phyloP scores from a whole-genome alignment of 1,140 invertebrate species.

The Neodiprion pinetum region DNA sequence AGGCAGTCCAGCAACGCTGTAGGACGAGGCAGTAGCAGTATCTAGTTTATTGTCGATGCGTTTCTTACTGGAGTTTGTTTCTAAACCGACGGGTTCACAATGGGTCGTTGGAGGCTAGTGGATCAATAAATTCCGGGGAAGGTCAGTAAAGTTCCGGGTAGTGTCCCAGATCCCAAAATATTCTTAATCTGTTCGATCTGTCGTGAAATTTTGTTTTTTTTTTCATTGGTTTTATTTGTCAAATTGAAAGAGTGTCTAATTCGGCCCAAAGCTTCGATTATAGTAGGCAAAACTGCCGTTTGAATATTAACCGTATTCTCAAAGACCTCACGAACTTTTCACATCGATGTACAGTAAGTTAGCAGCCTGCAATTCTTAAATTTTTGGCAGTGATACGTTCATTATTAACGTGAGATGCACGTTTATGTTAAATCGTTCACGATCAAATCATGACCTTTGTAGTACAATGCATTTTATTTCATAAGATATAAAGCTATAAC shows the following conservation, averaged over 20 bases:
- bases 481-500: too few species aligned
- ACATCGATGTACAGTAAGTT: too few species aligned
- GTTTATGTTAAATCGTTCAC: too few species aligned
- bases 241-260: neutral
- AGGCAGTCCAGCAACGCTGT: neutral
- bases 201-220: neutral
- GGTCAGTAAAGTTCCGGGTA: neutral
- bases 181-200: neutral
- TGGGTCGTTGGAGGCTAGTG: neutral
- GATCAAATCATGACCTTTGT: too few species aligned
- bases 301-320: neutral
- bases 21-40: neutral
- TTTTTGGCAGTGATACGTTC: too few species aligned
- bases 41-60: neutral
- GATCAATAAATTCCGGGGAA: conserved; percentile 3
- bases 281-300: neutral
- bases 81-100: neutral
- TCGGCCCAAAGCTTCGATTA: neutral
- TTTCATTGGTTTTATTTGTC: neutral
- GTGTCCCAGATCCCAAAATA: neutral
- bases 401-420: too few species aligned
- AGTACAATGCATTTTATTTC: too few species aligned
- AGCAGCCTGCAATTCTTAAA: too few species aligned
- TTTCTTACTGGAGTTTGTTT: neutral
- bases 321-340: too few species aligned